Percentiles rank a stretch among this genome's conserved stretches.
Conservation (phyloP, 2,888 invertebrate genomes). For the Macropis europaea region DNA sequence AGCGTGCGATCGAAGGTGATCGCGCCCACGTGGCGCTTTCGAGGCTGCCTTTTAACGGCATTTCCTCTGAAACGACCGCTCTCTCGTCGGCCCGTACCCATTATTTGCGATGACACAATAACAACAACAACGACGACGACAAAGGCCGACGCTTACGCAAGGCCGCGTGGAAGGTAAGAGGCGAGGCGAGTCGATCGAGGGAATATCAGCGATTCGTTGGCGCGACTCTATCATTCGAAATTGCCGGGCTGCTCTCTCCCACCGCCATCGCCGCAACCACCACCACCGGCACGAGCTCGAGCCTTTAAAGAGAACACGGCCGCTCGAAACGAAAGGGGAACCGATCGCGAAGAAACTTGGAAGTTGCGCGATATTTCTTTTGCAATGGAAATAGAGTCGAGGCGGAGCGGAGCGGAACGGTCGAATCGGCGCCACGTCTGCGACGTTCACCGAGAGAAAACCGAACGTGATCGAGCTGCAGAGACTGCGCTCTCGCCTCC, state of each 20-base stretch:
- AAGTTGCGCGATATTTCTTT: not conserved
- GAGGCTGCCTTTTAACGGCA: constrained; percentile 62
- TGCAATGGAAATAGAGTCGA: constrained; percentile 21
- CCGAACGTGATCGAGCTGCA: constrained; percentile 51
- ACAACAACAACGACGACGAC: constrained; percentile 64
- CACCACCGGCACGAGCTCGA: no score
- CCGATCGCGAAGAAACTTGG: no score
- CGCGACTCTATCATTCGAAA: not conserved
- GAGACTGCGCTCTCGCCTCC: constrained; percentile 21
- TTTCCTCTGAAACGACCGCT: constrained; percentile 33
- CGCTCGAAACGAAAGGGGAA: no score
- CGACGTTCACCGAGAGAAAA: constrained; percentile 62
- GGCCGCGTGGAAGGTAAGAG: constrained; percentile 62
- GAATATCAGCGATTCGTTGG: constrained; percentile 30
- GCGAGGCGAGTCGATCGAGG: constrained; percentile 49
- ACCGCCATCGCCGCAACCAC: no score
- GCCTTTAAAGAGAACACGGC: no score
- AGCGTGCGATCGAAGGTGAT: constrained; percentile 50
- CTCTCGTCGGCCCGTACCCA: constrained; percentile 39
- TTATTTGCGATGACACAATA: constrained; percentile 65
- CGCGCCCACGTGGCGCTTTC: constrained; percentile 69
- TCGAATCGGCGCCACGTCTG: constrained; percentile 70
- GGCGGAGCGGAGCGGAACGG: constrained; percentile 60
- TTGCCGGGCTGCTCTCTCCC: no score
- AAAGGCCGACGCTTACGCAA: constrained; percentile 64